Evolutionary conservation across 2,113 vertebrate genomes (phyloP), one percentile per base, ranked within the genome.

Genomic region (Cinclus mexicanus): DNA sequence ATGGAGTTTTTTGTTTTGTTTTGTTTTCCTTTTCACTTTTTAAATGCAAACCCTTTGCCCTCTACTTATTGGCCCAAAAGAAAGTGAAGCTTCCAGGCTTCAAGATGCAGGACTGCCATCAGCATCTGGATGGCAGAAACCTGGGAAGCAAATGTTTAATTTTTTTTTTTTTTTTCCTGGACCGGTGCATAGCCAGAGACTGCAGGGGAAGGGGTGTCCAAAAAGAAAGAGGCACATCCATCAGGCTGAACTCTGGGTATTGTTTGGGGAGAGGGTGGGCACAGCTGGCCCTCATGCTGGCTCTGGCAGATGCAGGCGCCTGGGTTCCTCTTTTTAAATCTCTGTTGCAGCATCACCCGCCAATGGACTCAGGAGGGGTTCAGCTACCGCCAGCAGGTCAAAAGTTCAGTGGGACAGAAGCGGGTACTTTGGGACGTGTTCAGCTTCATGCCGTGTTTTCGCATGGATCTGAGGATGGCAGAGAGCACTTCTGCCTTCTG

Each of bases 341-440:
- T 90, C 83, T 5, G 28, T 63, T 6, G 10, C 80, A 44, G 89
- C 83, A 82, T 83, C 63, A 33, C 42, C 31, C 24, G 46, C 78
- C 60, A 28, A 83, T 82, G 94, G 68, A 12, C 94, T 91, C 56
- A 24, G 91, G 93, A 93, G 92, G 92, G 92, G 86, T 90, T 96
- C 93, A 87, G 92, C 93, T 52, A 74, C 90, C 1, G 80, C 84
- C 94, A 96, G 52, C 65, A 12, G 97, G 97, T 98, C 97, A 97
- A 92, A 98, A 98, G 97, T 97, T 98, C 97, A 98, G 92, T 94
- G 96, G 93, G 93, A 92, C 95, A 95, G 87, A 53, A 87, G 65
- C 76, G 87, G 89, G 87, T 85, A 90, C 47, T 74, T n/a, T 6
- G 4, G 79, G 83, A 94, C 0, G 13, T 14, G 14, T 78, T 83